Evolutionary conservation across 2,888 invertebrate genomes (phyloP), one percentile per base, ranked within the genome.

Genomic region (Boloria selene): DNA sequence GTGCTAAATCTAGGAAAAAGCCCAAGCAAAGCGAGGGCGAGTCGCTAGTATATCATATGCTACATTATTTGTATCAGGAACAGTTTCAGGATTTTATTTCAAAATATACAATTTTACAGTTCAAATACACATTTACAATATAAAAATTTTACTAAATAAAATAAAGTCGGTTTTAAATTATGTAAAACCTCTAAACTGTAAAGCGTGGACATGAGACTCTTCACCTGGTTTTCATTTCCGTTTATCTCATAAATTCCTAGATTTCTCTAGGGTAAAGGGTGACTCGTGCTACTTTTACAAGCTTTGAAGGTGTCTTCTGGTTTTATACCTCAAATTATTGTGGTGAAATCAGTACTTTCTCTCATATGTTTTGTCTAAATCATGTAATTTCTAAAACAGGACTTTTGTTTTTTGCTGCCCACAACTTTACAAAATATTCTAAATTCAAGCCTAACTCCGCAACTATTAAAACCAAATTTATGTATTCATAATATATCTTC

Each of bases 161-260:
- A 26, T 56, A 56, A 56, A 51, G 50, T 63, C 55, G 31, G 31
- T 49, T 49, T 59, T 31, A 17, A 59, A 49, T 59, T 59, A 59
- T 59, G 59, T 49, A 49, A 59, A 59, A 16, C 31, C 59, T 31
- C 49, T 59, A 59, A 49, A 49, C 7, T 47, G 31, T 49, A 59
- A 58, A 59, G 65, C 58, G 64, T 56, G 47, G 64, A 60, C 50
- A 42, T 56, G 54, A 65, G 68, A 61, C 53, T 53, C 68, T 68
- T 68, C 61, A 68, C 68, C 68, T 58, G 58, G 65, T 61, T 65
- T 68, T 61, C 58, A 68, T 68, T 53, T 44, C 58, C 61, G 68
- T 65, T 61, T 61, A 68, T 53, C 61, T 68, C 58, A 45, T 51
- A 52, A 49, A 54, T 53, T 65, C 61, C 61, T 68, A 59, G 56